phyloP scores from a whole-genome alignment of 64 coral and sea anemone genomes.

The Actinia equina region DNA sequence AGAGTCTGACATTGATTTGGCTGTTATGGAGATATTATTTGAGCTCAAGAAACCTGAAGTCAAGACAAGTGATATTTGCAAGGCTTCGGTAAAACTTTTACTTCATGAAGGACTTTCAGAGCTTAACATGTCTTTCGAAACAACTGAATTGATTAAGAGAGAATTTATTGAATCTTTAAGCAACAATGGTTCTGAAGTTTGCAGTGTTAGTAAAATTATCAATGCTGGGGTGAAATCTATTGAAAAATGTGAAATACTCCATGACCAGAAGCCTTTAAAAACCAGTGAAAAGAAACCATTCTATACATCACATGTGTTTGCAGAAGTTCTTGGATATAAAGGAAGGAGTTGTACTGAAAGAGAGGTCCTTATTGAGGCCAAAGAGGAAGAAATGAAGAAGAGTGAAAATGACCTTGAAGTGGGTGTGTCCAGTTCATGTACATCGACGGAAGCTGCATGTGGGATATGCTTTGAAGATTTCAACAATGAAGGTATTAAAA shows the following conservation, averaged over 20 bases:
- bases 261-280: not conserved
- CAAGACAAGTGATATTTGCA: not conserved
- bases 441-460: conserved; percentile 1
- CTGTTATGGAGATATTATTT: conserved; percentile 22
- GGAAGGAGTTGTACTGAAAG: not conserved
- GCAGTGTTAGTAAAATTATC: conserved; percentile 12
- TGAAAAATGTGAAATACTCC: not conserved
- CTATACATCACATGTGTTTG: not conserved
- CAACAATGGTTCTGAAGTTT: not conserved
- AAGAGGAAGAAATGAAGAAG: not conserved
- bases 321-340: conserved; percentile 39
- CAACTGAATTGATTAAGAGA: not conserved
- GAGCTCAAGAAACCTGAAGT: not conserved
- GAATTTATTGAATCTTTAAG: conserved; percentile 4
- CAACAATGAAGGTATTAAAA: not conserved
- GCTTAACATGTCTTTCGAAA: not conserved
- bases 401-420: not conserved
- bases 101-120: conserved; percentile 14
- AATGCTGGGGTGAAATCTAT: conserved; percentile 23
- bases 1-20: not conserved
- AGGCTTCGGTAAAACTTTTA: conserved; percentile 5
- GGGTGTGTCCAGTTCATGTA: not conserved
- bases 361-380: conserved; percentile 11
- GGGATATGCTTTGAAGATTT: conserved; percentile 35
- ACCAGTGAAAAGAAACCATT: not conserved